Conservation (phyloP, 2,888 invertebrate species). For the Leucoma salicis region DNA sequence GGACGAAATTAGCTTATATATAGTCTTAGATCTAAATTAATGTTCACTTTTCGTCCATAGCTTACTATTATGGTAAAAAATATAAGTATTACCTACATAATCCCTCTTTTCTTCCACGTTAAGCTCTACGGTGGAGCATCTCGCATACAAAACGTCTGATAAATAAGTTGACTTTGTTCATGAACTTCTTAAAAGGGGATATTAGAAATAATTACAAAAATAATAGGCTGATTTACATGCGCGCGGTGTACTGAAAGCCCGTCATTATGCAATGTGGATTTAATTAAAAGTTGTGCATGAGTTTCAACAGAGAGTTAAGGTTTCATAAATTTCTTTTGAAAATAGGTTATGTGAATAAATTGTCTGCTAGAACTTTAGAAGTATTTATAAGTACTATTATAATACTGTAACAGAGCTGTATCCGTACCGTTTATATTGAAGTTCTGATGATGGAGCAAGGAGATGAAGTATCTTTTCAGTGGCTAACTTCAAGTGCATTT, state of each 20-base stretch:
- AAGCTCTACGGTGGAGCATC: constrained; percentile 23
- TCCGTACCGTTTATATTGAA: too few species aligned
- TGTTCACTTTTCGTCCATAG: too few species aligned
- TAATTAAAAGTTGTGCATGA: constrained; percentile 27
- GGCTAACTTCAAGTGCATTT: too few species aligned
- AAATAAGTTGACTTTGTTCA: constrained; percentile 34
- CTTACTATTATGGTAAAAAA: too few species aligned
- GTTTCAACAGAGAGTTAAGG: constrained; percentile 2
- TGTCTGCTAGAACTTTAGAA: background rate
- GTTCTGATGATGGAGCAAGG: too few species aligned
- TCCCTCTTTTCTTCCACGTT: constrained; percentile 22
- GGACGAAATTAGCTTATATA: too few species aligned
- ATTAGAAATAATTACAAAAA: constrained; percentile 46
- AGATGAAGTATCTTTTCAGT: too few species aligned
- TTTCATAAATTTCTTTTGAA: background rate
- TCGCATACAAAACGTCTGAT: constrained; percentile 38
- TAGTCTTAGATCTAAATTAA: too few species aligned
- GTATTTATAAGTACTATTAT: background rate
- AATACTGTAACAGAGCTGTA: too few species aligned
- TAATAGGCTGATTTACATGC: constrained; percentile 39
- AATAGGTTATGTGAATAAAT: background rate
- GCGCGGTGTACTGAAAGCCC: constrained; percentile 15
- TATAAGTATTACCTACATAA: constrained; percentile 21
- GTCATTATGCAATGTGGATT: constrained; percentile 34
- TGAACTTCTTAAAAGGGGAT: constrained; percentile 30